Base-by-base conservation (phyloP, 2,113 vertebrate genomes). In the Promerops cafer region DNA sequence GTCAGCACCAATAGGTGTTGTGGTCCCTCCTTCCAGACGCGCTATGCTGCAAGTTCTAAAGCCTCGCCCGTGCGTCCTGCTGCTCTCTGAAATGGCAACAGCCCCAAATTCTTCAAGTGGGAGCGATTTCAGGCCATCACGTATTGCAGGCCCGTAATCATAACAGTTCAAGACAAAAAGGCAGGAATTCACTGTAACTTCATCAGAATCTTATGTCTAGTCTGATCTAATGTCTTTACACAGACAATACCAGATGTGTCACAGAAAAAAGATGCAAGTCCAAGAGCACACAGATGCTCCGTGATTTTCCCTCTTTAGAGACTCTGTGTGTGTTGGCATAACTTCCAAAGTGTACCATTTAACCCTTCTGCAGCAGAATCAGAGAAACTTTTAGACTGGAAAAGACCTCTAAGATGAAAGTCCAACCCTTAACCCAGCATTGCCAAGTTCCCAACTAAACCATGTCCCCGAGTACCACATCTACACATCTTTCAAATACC, bases 1-100 rank as follows among this genome's bases (percentile, higher is more conserved):
- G 11, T 12, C 61, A 16, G 39, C 33, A 26, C 18, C 27, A 27
- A 10, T 7, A 31, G 19, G 24, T 50, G 35, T 16, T 28, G 10
- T 2, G 0, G 16, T 21, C 22, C 21, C 6, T 72, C 16, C 33
- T 42, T 52, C 20, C 54, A 18, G 30, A 6, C 15, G 40, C 20
- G 1, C 54, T 1, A 2, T 24, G 50, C n/a, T 11, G 23, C 12
- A 0, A 3, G 10, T 20, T 17, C 13, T 26, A 2, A n/a, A 65
- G n/a, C 37, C 23, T 23, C 13, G 2, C 9, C 33, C 9, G 9
- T 37, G 19, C 44, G 24, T 60, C 30, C 28, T 9, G 30, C 23
- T 39, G 42, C 23, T 69, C 50, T 7, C 44, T 20, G 19, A 20
- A 39, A 9, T 28, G 6, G 1, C 26, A 70, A 10, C 72, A 35